Evolutionary conservation across 2,113 vertebrate species (phyloP).

Genomic region (Bolborhynchus lineola): DNA sequence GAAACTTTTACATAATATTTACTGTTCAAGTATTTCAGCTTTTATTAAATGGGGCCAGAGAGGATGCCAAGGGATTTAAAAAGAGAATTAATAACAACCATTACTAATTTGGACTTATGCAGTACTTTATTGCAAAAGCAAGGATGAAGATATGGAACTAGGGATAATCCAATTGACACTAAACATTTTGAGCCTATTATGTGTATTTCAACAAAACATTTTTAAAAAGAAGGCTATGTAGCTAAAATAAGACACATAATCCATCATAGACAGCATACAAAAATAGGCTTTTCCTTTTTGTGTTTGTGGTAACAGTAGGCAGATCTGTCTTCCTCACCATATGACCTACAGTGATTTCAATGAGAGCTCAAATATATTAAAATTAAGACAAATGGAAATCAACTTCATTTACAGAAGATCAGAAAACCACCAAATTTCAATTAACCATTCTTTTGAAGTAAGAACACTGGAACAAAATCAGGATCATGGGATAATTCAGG

Average conservation of each 20-base stretch:
- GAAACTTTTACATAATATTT: constrained; percentile 68
- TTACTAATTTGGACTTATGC: constrained; percentile 45
- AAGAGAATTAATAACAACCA: constrained; percentile 58
- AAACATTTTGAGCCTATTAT: constrained; percentile 37
- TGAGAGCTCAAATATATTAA: neutral
- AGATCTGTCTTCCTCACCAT: neutral
- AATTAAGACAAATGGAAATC: neutral
- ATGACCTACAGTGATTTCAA: neutral
- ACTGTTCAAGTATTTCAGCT: constrained; percentile 53
- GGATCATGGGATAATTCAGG: neutral
- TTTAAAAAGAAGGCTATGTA: neutral
- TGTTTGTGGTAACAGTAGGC: neutral
- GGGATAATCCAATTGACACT: constrained; percentile 40
- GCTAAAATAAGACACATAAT: neutral
- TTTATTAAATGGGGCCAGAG: constrained; percentile 63
- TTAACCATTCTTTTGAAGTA: neutral
- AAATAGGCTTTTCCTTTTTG: neutral
- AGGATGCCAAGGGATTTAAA: constrained; percentile 52
- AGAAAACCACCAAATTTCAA: neutral
- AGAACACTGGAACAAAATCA: neutral
- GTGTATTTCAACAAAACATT: neutral
- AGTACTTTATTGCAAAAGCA: constrained; percentile 38
- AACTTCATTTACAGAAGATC: neutral
- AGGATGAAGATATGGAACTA: constrained; percentile 14
- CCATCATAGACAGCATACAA: neutral